phyloP scores from a whole-genome alignment of 2,888 invertebrate genomes.

The Agonopterix heracliana region DNA sequence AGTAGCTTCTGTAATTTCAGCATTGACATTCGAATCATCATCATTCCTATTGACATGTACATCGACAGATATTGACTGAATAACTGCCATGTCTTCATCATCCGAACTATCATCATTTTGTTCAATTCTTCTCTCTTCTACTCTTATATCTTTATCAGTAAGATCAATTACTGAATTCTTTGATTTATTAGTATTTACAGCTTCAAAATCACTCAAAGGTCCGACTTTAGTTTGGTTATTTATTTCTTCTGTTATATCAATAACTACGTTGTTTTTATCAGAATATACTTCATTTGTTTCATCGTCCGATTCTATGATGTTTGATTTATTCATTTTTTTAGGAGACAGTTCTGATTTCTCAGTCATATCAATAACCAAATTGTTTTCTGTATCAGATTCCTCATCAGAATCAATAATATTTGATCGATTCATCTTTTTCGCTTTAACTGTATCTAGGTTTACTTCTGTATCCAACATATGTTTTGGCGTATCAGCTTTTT shows the following conservation, averaged over 20 bases:
- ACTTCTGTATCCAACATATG: background rate
- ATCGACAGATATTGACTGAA: conserved; percentile 24
- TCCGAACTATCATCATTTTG: conserved; percentile 24
- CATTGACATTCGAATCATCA: background rate
- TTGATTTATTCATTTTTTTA: background rate
- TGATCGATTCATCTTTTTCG: background rate
- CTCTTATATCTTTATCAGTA: too few relatives aligned
- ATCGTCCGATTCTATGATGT: background rate
- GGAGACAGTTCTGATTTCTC: too few relatives aligned
- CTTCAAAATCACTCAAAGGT: too few relatives aligned
- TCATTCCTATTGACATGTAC: conserved; percentile 11
- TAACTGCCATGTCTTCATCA: conserved; percentile 23
- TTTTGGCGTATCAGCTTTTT: background rate
- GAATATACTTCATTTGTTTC: background rate
- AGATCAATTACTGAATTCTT: too few relatives aligned
- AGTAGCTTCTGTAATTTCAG: background rate
- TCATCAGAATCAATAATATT: conserved; percentile 8
- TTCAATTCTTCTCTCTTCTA: too few relatives aligned
- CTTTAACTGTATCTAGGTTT: background rate
- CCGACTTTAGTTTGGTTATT: too few relatives aligned
- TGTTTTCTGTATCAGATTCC: conserved; percentile 13
- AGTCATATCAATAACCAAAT: too few relatives aligned
- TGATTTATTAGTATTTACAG: too few relatives aligned
- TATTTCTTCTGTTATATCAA: too few relatives aligned
- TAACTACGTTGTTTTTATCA: too few relatives aligned